A percentile compares a stretch with the other conserved stretches of the same genome.
Evolutionary conservation across 1,140 invertebrate species (phyloP).

Genomic region (Bombus breviceps): DNA sequence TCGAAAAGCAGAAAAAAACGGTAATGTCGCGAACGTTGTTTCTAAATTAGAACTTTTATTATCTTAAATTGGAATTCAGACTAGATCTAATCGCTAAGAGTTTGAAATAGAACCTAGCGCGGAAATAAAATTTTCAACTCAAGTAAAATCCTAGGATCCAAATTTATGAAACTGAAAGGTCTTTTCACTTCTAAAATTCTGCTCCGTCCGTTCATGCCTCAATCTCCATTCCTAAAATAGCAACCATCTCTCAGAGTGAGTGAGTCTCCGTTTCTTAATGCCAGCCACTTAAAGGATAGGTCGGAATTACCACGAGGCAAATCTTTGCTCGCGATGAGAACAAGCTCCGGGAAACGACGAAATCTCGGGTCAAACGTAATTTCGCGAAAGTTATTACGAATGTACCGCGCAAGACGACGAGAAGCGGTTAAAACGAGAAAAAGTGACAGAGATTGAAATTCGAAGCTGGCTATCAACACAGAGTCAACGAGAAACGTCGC

Average conservation of each 20-base stretch:
- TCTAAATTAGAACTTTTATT: too few species aligned
- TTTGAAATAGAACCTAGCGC: too few species aligned
- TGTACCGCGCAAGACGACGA: background rate
- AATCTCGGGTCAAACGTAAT: conserved; percentile 31
- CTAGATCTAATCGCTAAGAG: too few species aligned
- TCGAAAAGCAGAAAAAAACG: too few species aligned
- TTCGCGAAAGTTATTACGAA: conserved; percentile 24
- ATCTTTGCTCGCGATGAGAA: background rate
- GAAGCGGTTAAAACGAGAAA: background rate
- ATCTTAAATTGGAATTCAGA: too few species aligned
- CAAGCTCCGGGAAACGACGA: background rate
- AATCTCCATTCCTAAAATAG: background rate
- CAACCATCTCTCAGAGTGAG: background rate
- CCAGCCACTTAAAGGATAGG: background rate
- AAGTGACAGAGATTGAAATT: conserved; percentile 7
- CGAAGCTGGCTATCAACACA: background rate
- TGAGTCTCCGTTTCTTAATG: background rate
- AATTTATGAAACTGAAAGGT: background rate
- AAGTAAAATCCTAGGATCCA: background rate
- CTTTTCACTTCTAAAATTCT: too few species aligned
- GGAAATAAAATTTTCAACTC: too few species aligned
- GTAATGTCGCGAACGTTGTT: too few species aligned
- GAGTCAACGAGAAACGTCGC: background rate
- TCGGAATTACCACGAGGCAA: background rate
- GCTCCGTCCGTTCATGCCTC: background rate